A percentile compares a stretch with the other conserved stretches of the same genome.
Evolutionary conservation across 2,888 invertebrate genomes (phyloP).

Genomic region (Agrotis ipsilon): DNA sequence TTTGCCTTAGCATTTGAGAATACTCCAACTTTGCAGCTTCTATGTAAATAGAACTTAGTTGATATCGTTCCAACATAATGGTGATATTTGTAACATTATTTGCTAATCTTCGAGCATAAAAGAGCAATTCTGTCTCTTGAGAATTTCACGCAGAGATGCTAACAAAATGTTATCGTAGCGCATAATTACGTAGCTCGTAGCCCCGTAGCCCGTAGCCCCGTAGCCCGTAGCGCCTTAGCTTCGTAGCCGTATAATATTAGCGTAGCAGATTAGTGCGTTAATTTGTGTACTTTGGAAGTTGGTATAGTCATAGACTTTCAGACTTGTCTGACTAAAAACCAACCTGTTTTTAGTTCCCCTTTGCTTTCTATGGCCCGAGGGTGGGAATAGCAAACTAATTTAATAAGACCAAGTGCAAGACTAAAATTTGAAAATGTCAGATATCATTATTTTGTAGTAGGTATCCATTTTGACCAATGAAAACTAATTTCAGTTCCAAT

Average conservation of each 20-base stretch:
- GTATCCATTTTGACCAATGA: neutral
- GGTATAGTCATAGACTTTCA: no score
- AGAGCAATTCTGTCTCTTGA: neutral
- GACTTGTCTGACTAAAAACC: no score
- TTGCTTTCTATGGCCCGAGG: no score
- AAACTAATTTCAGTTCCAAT: slow-evolving; percentile 7
- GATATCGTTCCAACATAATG: neutral
- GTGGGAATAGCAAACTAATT: no score
- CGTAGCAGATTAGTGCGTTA: no score
- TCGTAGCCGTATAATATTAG: no score
- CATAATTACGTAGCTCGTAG: slow-evolving; percentile 10
- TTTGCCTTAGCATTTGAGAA: neutral
- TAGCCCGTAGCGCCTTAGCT: no score
- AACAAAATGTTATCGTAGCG: neutral
- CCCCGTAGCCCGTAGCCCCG: neutral
- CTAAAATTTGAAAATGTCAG: no score
- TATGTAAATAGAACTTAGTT: slow-evolving; percentile 6
- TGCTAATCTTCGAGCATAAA: neutral
- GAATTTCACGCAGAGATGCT: neutral
- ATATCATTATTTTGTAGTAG: neutral
- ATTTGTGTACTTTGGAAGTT: no score
- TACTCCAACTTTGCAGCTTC: neutral
- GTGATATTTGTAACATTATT: neutral
- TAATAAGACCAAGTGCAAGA: neutral
- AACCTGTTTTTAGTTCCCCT: no score